Evolutionary conservation across 2,797 vertebrate species (phyloP).

Genomic region (Thripadectes ignobilis): DNA sequence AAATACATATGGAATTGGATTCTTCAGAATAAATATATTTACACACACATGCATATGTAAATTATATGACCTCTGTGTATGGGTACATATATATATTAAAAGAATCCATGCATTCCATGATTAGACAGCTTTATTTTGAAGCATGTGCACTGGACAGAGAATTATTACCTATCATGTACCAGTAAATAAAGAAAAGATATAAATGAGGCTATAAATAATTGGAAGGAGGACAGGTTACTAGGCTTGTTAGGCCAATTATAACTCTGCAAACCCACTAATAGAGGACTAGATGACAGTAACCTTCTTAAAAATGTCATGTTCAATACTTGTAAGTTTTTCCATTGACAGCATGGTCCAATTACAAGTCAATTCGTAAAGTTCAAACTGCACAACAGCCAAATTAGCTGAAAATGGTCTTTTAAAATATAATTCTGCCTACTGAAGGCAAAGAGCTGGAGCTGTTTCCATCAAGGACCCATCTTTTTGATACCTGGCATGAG

Average conservation of each 20-base stretch:
- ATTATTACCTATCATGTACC: background rate
- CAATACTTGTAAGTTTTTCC: conserved; percentile 71
- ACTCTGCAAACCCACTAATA: conserved; percentile 72
- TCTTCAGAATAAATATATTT: background rate
- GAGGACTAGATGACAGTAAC: conserved; percentile 74
- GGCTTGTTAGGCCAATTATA: conserved; percentile 77
- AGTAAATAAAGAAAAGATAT: conserved; percentile 60
- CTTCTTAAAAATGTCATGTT: conserved; percentile 79
- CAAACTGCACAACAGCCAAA: conserved; percentile 68
- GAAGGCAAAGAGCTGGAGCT: background rate
- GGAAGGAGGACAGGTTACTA: conserved; percentile 71
- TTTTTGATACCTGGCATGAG: background rate
- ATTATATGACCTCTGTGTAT: background rate
- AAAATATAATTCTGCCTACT: conserved; percentile 45
- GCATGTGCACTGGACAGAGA: background rate
- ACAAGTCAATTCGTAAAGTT: conserved; percentile 77
- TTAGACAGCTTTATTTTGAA: background rate
- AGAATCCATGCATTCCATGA: background rate
- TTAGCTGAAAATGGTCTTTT: conserved; percentile 57
- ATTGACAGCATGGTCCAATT: conserved; percentile 74
- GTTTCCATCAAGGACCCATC: background rate
- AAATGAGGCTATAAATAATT: conserved; percentile 61
- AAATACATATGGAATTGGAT: background rate
- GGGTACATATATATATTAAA: background rate
- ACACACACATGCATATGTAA: background rate